These are phyloP conservation scores for Habroteleia sp. DNA, from an alignment of 2,888 invertebrate genomes.

Conservation along the genomic window DNA sequence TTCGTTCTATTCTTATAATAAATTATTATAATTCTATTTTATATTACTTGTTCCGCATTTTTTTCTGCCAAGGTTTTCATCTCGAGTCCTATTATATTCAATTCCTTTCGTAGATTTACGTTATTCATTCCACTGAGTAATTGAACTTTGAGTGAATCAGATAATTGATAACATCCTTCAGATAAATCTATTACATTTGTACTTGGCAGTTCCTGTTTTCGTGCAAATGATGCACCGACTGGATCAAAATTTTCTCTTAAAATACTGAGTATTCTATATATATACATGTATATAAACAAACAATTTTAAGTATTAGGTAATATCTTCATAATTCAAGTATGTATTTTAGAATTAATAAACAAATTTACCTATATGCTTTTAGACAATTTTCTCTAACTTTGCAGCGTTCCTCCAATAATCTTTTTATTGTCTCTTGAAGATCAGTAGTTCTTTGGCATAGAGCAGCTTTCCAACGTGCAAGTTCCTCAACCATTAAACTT, in stretches of 20 bases:
- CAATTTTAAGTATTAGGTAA: no score
- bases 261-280: constrained; percentile 80
- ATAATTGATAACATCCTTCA: constrained; percentile 84
- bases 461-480: constrained; percentile 92
- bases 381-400: constrained; percentile 85
- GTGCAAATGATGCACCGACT: constrained; percentile 81
- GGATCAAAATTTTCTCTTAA: constrained; percentile 83
- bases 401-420: constrained; percentile 87
- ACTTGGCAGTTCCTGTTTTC: constrained; percentile 80
- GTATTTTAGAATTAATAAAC: not conserved
- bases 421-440: constrained; percentile 86
- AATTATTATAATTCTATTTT: no score
- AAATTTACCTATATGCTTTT: constrained; percentile 84
- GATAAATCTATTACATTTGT: constrained; percentile 86
- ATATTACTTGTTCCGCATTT: constrained; percentile 84
- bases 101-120: constrained; percentile 71
- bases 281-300: constrained; percentile 1
- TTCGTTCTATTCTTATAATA: no score
- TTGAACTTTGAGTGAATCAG: constrained; percentile 83
- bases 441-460: constrained; percentile 87
- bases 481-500: constrained; percentile 95
- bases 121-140: constrained; percentile 79
- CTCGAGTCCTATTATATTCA: constrained; percentile 76
- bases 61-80: constrained; percentile 83
- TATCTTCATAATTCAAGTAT: no score